phyloP scores from a whole-genome alignment of 2,113 vertebrate species.

The Rhinopomastus cyanomelas region DNA sequence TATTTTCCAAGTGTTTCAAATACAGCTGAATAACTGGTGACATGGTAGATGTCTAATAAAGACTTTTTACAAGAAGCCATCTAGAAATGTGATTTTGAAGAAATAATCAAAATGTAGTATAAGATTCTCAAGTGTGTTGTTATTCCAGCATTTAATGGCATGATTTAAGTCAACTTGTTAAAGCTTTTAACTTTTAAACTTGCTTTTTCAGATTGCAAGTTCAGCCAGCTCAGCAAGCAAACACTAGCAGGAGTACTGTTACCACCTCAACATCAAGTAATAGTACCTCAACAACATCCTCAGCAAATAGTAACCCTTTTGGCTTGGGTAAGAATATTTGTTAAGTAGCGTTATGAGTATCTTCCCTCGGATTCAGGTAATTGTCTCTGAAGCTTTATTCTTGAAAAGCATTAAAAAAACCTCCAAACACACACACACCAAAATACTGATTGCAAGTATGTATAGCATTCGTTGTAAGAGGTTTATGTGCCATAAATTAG shows the following conservation, averaged over 20 bases:
- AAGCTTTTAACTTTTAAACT: not conserved
- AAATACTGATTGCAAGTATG: not conserved
- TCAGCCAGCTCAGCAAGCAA: constrained; percentile 72
- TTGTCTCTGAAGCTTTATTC: not conserved
- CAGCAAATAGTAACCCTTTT: constrained; percentile 76
- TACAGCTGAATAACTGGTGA: not conserved
- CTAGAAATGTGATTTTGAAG: not conserved
- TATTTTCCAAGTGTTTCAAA: not conserved
- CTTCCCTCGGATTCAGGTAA: not conserved
- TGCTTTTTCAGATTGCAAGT: constrained; percentile 74
- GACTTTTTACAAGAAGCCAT: not conserved
- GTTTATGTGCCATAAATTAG: not conserved
- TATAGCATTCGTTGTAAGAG: not conserved
- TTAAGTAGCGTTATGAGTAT: not conserved
- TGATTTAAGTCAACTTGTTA: not conserved
- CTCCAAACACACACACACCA: not conserved
- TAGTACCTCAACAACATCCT: constrained; percentile 70
- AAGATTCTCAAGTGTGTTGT: not conserved
- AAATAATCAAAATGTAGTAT: not conserved
- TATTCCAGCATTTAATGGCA: not conserved
- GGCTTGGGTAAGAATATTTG: constrained; percentile 76
- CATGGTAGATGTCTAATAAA: not conserved
- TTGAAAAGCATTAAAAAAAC: not conserved
- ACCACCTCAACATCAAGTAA: constrained; percentile 71
- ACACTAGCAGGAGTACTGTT: constrained; percentile 61